Evolutionary conservation across 1,140 invertebrate species (phyloP), one percentile per base, ranked within the genome.

Genomic region (Homalodisca vitripennis): DNA sequence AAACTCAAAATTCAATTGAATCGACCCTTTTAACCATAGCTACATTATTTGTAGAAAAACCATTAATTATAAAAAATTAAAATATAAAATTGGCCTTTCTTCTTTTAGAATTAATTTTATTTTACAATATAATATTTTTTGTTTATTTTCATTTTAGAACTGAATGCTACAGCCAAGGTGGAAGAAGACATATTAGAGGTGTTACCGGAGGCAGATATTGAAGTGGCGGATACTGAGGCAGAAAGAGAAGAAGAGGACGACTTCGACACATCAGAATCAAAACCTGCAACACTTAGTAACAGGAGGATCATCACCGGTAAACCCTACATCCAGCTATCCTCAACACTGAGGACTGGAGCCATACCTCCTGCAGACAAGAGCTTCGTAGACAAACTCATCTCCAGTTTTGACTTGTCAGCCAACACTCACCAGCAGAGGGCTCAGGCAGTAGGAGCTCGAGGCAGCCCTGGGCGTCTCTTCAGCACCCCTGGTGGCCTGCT

Each of bases 381-480:
- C 22, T 68, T 68, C 27, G 66, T 68, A 17, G 66, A 68, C 48
- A 68, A 55, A 27, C 29, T 68, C 3, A 48, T 68, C 20, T 68
- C 66, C 10, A 68, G 47, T 20, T 68, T 68, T 32, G 47, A 48
- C 47, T 17, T 31, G 27, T 22, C 65, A 17, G 64, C 30, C 3
- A 22, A 20, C 2, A 13, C 17, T 3, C 29, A 17, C 17, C 48
- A 57, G 47, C 1, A 27, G 30, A n/a, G 30, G 48, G 53, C 13
- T 10, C 55, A 60, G 55, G 14, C 24, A 22, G 24, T 27, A 6
- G 55, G 55, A 10, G 14, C 27, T 26, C 55, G 14, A 10, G 29
- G 55, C 14, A 27, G 22, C 55, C 26, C 55, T 12, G 55, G 24
- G 29, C 22, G 55, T 2, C 13, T 60, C 24, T 22, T 27, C 55